phyloP scores from a whole-genome alignment of 2,113 vertebrate species.

The Mus pahari region DNA sequence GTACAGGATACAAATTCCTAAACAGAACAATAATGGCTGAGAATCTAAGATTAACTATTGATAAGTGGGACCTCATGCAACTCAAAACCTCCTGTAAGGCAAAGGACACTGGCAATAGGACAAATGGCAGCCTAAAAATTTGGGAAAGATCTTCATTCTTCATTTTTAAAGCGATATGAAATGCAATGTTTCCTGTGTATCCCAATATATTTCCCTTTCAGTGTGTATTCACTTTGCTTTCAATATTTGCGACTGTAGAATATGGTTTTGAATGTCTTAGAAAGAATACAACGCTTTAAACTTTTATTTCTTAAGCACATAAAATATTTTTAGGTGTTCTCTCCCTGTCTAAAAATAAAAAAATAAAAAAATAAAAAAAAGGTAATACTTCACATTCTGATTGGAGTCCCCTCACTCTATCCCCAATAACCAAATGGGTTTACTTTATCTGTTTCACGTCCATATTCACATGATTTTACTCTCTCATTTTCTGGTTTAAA shows the following conservation, averaged over 20 bases:
- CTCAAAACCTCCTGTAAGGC: no score
- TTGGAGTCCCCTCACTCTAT: not conserved
- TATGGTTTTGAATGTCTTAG: constrained; percentile 21
- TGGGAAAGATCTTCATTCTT: no score
- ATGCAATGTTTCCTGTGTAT: not conserved
- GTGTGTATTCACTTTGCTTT: not conserved
- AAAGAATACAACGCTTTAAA: not conserved
- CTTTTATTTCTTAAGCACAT: not conserved
- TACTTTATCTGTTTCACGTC: not conserved
- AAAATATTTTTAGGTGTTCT: not conserved
- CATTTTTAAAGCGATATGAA: not conserved
- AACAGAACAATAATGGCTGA: no score
- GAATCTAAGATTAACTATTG: no score
- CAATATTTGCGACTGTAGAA: not conserved
- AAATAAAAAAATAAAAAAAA: not conserved
- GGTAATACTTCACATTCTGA: not conserved
- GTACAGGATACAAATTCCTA: no score
- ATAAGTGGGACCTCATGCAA: no score
- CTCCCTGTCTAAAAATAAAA: not conserved
- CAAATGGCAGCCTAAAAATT: no score
- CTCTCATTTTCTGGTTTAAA: not conserved
- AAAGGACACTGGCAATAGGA: no score
- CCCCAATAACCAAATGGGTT: not conserved
- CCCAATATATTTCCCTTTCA: not conserved
- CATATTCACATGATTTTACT: not conserved